A percentile compares a stretch with the other conserved stretches of the same genome.
Evolutionary conservation across 2,113 vertebrate species (phyloP).

Genomic region (Pseudorhombus dupliciocellatus): DNA sequence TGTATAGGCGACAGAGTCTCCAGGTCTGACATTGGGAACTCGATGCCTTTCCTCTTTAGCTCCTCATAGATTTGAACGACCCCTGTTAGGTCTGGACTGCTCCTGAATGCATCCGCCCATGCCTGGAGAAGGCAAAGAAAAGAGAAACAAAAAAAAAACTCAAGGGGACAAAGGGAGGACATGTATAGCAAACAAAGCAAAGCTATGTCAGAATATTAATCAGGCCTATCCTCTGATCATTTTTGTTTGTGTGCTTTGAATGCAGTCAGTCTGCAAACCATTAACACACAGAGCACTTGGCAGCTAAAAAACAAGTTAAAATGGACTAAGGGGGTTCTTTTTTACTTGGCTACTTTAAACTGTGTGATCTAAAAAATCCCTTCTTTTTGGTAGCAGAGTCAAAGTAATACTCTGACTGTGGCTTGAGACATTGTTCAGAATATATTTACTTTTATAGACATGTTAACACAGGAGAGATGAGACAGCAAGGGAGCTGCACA

Average conservation of each 20-base stretch:
- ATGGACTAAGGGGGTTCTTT: neutral
- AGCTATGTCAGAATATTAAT: constrained; percentile 13
- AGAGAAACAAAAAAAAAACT: neutral
- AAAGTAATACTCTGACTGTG: neutral
- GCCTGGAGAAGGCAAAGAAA: constrained; percentile 80
- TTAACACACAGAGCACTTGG: constrained; percentile 35
- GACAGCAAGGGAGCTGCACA: constrained; percentile 6
- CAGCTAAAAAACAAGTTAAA: neutral
- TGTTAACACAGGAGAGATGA: constrained; percentile 6
- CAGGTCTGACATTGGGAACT: constrained; percentile 94
- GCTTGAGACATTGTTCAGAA: neutral
- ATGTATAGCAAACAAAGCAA: constrained; percentile 45
- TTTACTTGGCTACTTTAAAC: neutral
- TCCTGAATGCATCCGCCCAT: constrained; percentile 98
- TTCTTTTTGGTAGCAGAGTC: neutral
- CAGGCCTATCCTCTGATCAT: constrained; percentile 36
- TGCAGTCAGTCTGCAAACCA: constrained; percentile 22
- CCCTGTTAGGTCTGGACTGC: constrained; percentile 96
- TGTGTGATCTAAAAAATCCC: neutral
- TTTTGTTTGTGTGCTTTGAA: constrained; percentile 46
- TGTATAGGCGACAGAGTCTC: constrained; percentile 97
- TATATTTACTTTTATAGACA: neutral
- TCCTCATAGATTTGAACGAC: constrained; percentile 98
- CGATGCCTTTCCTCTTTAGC: constrained; percentile 96
- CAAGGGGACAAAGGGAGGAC: constrained; percentile 6